These are phyloP conservation scores for Drosophila macrospina DNA, from an alignment of 2,888 invertebrate species.

Conservation along the genomic window DNA sequence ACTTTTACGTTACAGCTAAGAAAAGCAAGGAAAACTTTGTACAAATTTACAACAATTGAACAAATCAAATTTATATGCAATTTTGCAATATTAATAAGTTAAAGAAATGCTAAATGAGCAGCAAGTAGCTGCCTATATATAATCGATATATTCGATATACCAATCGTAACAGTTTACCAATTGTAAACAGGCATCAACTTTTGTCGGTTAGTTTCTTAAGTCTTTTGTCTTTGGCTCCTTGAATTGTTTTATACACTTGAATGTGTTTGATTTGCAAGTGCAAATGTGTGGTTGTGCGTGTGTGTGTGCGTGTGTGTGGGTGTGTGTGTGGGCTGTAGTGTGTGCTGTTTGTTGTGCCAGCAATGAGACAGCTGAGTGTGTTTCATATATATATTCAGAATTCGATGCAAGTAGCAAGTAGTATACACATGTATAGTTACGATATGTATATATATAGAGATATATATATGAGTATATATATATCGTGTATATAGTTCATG, in stretches of 20 bases:
- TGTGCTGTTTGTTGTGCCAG: constrained; percentile 34
- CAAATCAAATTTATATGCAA: neutral
- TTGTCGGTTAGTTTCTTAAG: too few species aligned
- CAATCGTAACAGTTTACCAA: too few species aligned
- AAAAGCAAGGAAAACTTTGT: neutral
- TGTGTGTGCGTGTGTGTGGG: constrained; percentile 20
- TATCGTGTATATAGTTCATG: constrained; percentile 16
- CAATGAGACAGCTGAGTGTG: constrained; percentile 41
- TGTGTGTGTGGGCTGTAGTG: constrained; percentile 15
- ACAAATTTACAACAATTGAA: constrained; percentile 7
- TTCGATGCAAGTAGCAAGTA: constrained; percentile 23
- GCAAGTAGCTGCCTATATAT: neutral
- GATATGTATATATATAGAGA: constrained; percentile 3
- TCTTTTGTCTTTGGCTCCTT: constrained; percentile 5
- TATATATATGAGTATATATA: neutral
- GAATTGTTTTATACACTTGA: constrained; percentile 18
- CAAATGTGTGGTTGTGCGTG: constrained; percentile 30
- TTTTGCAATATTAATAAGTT: too few species aligned
- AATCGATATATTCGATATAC: too few species aligned
- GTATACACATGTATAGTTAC: constrained; percentile 11
- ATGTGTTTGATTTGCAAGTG: constrained; percentile 44
- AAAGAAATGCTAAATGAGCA: neutral
- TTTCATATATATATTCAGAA: constrained; percentile 13
- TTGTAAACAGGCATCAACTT: too few species aligned
- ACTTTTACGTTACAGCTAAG: constrained; percentile 49